phyloP scores from a whole-genome alignment of 2,113 vertebrate species.

The Silurus glanis region DNA sequence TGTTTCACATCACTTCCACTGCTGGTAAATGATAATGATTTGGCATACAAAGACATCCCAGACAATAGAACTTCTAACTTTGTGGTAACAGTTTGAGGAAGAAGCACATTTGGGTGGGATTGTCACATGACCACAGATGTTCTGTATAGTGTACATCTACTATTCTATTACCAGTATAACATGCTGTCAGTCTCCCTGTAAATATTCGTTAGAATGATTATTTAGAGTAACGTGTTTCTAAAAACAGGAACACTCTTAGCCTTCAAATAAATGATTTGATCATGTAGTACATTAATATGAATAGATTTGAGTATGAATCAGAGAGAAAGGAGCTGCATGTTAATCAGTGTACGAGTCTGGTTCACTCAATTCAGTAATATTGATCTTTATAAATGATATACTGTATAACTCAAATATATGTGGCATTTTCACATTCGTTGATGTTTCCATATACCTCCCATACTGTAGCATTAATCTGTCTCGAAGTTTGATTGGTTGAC shows the following conservation, averaged over 20 bases:
- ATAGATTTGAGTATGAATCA: background rate
- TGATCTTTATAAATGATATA: background rate
- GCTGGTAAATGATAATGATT: background rate
- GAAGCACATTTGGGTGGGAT: background rate
- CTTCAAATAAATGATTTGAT: background rate
- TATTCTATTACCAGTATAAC: too few species aligned
- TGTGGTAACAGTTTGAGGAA: background rate
- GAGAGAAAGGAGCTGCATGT: background rate
- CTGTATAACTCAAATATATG: background rate
- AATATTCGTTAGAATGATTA: background rate
- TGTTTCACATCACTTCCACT: background rate
- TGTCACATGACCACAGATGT: background rate
- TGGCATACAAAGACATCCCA: background rate
- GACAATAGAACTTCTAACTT: background rate
- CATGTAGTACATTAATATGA: background rate
- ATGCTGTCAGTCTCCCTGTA: background rate
- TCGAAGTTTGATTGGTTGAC: background rate
- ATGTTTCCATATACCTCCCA: background rate
- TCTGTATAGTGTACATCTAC: background rate
- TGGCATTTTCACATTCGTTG: background rate
- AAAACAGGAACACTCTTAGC: background rate
- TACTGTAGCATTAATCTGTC: background rate
- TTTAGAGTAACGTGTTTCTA: background rate
- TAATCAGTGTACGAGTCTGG: background rate
- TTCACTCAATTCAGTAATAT: background rate